Percentiles rank a stretch among this genome's conserved stretches.
These are phyloP conservation scores for Carassius carassius DNA, from an alignment of 2,113 vertebrate genomes.

Conservation along the genomic window DNA sequence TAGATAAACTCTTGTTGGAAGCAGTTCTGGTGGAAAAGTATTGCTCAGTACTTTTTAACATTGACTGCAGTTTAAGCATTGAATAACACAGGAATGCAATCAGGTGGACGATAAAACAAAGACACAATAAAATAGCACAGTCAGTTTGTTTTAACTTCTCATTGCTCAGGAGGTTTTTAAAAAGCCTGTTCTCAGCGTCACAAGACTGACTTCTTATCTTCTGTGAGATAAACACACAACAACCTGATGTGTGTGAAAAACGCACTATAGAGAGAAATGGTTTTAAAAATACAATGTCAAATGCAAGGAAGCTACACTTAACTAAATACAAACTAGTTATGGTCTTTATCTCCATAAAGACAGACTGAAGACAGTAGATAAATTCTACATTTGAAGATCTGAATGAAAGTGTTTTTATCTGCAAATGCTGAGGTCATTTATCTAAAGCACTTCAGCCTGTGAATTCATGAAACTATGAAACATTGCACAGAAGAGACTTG, in stretches of 20 bases:
- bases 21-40: neutral
- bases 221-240: neutral
- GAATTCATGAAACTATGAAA: neutral
- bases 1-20: neutral
- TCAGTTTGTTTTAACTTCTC: neutral
- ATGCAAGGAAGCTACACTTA: too few species aligned
- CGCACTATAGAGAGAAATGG: neutral
- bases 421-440: neutral
- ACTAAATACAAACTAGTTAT: neutral
- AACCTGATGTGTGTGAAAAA: neutral
- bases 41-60: neutral
- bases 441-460: neutral
- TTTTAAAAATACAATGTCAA: neutral
- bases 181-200: neutral
- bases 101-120: neutral
- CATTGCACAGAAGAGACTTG: neutral
- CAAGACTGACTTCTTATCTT: conserved; percentile 13
- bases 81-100: neutral
- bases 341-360: neutral
- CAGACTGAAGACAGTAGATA: neutral
- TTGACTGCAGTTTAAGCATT: neutral
- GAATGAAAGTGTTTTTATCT: neutral
- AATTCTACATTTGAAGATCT: neutral
- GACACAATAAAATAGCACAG: neutral
- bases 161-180: neutral